Evolutionary conservation across 2,888 invertebrate species (phyloP), one percentile per base, ranked within the genome.

Genomic region (Drosophila eohydei): DNA sequence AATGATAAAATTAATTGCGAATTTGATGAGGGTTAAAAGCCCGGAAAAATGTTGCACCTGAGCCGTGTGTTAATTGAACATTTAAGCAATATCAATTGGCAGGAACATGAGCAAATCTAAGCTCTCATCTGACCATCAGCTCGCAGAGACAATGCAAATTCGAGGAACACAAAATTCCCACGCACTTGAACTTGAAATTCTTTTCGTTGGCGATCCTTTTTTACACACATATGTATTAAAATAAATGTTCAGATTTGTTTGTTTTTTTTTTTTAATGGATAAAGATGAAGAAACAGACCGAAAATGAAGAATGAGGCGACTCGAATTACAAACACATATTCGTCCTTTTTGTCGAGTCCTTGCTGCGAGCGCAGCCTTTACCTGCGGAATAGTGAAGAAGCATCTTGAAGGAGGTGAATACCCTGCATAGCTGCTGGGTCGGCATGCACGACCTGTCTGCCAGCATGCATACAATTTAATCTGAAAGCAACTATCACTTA

Each of bases 131-230:
- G 56, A 56, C 40, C 71, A 70, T 12, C 28, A 40, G 43, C 38
- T 28, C 41, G 32, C 12, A 36, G 9, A 30, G 64, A 68, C 40
- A 57, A 56, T 16, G 41, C 9, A 48, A 65, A 76, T 87, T 87
- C 87, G 82, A 71, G 74, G 90, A 87, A 90, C 66, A 66, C 30
- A 28, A 78, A 74, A 76, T 90, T 87, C 87, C 90, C 87, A 87
- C 87, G 87, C 90, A 86, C 88, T 89, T 85, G 88, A 89, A 89
- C 83, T 83, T 83, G 90, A 90, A 71, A 81, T 83, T 82, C 83
- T 59, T 62, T 51, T 54, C 58, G 54, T 66, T 67, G 52, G 58
- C 59, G 57, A 48, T 54, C 74, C 82, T 85, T 88, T 88, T 89
- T 74, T 68, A 80, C 74, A 77, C 70, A 65, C 59, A 60, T 74